A percentile compares a stretch with the other conserved stretches of the same genome.
Conservation (phyloP, 2,113 vertebrate genomes). For the Pomatorhinus ruficollis region DNA sequence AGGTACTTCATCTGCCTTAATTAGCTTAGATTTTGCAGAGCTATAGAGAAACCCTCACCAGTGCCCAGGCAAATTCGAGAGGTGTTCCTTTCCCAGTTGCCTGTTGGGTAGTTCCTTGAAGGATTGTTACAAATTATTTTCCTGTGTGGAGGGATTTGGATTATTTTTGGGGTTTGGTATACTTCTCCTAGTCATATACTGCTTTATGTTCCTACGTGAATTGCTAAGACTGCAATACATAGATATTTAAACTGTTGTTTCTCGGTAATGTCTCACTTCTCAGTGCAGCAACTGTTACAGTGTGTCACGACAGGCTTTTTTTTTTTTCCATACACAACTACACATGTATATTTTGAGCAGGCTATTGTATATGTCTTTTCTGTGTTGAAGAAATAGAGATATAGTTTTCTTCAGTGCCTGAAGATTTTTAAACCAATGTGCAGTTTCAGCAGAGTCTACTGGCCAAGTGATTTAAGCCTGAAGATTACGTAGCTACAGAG, state of each 20-base stretch:
- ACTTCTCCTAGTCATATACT: background rate
- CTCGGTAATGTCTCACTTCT: background rate
- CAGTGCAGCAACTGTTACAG: background rate
- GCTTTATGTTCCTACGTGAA: background rate
- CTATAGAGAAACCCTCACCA: background rate
- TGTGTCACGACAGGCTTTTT: background rate
- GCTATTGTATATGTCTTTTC: background rate
- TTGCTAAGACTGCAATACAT: background rate
- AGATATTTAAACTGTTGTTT: background rate
- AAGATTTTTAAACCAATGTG: background rate
- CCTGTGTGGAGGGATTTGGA: background rate
- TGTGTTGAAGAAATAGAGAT: background rate
- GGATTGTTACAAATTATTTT: background rate
- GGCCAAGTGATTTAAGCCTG: background rate
- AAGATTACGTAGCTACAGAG: background rate
- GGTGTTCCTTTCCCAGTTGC: background rate
- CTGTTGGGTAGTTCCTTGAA: background rate
- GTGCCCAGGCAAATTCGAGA: background rate
- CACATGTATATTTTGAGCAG: background rate
- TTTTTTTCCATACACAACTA: background rate
- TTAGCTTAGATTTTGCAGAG: background rate
- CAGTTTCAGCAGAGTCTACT: background rate
- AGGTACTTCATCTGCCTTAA: background rate
- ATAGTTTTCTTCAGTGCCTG: background rate
- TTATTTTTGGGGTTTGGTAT: background rate